These are phyloP conservation scores for Pitta sordida DNA, from an alignment of 2,113 vertebrate species.

Conservation along the genomic window DNA sequence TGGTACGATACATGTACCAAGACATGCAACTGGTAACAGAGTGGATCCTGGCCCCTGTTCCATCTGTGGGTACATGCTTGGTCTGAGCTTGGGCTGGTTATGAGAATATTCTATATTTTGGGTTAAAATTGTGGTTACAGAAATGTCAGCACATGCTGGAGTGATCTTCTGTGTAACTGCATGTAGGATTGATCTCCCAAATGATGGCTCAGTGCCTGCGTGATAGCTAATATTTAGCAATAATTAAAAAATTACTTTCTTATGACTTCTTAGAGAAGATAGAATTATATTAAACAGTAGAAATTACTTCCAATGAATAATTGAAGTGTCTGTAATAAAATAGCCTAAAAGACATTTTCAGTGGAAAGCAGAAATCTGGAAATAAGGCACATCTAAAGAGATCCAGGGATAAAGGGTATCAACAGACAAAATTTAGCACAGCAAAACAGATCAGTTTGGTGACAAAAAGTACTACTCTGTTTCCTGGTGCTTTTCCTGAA, in stretches of 20 bases:
- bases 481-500: background rate
- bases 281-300: background rate
- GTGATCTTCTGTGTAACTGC: background rate
- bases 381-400: background rate
- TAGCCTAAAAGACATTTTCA: background rate
- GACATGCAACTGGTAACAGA: background rate
- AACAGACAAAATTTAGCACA: background rate
- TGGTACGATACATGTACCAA: fast-evolving
- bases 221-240: background rate
- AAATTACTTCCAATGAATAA: background rate
- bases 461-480: background rate
- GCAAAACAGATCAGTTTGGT: background rate
- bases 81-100: background rate
- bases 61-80: background rate
- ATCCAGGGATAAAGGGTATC: background rate
- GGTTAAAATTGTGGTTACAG: background rate
- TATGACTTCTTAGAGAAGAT: background rate
- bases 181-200: background rate
- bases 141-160: background rate
- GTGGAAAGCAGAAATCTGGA: background rate
- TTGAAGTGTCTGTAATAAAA: background rate
- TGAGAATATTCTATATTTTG: background rate
- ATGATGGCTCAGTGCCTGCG: background rate
- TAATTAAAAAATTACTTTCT: background rate
- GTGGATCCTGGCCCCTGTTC: background rate